These are phyloP conservation scores for Eupithecia inturbata DNA, from an alignment of 2,888 invertebrate species.

Conservation along the genomic window DNA sequence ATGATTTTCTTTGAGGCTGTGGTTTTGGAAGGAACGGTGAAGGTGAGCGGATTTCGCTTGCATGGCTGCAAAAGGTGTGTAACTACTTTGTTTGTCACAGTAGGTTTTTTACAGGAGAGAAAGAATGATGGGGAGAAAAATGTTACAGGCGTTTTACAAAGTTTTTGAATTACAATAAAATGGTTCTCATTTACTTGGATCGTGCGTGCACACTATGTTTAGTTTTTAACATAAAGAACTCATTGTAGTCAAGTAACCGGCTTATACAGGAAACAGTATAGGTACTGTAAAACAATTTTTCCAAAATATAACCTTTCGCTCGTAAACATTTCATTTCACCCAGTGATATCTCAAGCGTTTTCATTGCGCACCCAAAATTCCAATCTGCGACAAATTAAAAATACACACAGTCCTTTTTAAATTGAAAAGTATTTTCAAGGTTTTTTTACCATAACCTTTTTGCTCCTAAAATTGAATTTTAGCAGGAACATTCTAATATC, in stretches of 20 bases:
- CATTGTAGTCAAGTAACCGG: not conserved
- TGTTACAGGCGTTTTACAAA: no score
- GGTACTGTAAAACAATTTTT: not conserved
- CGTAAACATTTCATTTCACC: slow-evolving; percentile 24
- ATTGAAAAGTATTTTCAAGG: slow-evolving; percentile 33
- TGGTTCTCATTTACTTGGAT: no score
- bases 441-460: slow-evolving; percentile 27
- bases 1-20: slow-evolving; percentile 27
- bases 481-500: slow-evolving; percentile 8
- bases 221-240: no score
- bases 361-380: slow-evolving; percentile 34
- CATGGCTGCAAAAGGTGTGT: not conserved
- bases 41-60: not conserved
- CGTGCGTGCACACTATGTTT: no score
- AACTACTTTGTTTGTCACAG: not conserved
- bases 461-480: slow-evolving; percentile 10
- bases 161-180: no score
- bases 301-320: not conserved
- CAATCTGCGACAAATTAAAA: slow-evolving; percentile 40
- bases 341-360: slow-evolving; percentile 30
- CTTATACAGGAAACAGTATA: not conserved
- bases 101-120: not conserved
- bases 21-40: not conserved
- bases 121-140: not conserved
- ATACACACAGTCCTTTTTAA: slow-evolving; percentile 36